Conservation (phyloP, 1,140 invertebrate genomes). For the Trichoplusia ni region DNA sequence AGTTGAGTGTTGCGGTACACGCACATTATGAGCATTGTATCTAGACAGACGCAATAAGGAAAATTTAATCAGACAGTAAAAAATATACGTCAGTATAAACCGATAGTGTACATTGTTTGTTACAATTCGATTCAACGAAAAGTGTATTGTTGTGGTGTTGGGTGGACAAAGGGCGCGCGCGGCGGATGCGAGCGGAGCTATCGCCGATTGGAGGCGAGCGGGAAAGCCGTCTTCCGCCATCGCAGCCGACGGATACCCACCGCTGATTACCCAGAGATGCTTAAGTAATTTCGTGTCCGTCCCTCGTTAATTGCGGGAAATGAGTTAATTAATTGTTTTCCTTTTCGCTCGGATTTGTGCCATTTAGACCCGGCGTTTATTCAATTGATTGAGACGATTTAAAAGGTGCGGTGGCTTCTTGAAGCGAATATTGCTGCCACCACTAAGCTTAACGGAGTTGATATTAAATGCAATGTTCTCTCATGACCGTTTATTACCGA, state of each 20-base stretch:
- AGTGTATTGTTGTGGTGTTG: conserved; percentile 29
- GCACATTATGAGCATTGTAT: too few relatives aligned
- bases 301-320: conserved; percentile 73
- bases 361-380: conserved; percentile 44
- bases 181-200: conserved; percentile 33
- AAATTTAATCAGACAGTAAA: neutral
- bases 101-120: conserved; percentile 23
- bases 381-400: conserved; percentile 36
- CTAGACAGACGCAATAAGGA: too few relatives aligned
- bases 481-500: too few relatives aligned
- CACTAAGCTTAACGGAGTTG: neutral
- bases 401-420: neutral
- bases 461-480: too few relatives aligned
- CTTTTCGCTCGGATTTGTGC: conserved; percentile 65
- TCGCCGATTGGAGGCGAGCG: conserved; percentile 43
- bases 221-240: conserved; percentile 53
- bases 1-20: too few relatives aligned
- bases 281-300: conserved; percentile 68
- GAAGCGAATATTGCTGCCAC: neutral
- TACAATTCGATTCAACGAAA: conserved; percentile 28
- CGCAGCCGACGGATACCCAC: conserved; percentile 37
- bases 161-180: conserved; percentile 35
- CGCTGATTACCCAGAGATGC: conserved; percentile 66
- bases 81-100: too few relatives aligned
- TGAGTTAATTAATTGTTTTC: conserved; percentile 76